A percentile compares a stretch with the other conserved stretches of the same genome.
phyloP scores from a whole-genome alignment of 2,113 vertebrate genomes.

The Arvicanthis niloticus region DNA sequence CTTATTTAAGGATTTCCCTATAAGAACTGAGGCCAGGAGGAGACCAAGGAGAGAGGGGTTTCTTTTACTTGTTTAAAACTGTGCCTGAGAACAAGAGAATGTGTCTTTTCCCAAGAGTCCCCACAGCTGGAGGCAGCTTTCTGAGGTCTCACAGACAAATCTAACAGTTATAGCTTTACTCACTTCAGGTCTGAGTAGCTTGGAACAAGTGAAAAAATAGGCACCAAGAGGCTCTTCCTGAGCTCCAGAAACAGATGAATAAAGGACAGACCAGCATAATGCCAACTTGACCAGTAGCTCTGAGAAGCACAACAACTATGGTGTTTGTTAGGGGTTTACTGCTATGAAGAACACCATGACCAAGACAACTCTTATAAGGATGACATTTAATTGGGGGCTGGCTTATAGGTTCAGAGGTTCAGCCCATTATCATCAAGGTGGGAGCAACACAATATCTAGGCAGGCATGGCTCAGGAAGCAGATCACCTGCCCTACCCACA shows the following conservation, averaged over 20 bases:
- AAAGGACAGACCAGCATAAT: neutral
- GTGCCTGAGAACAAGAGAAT: constrained; percentile 57
- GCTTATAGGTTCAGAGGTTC: too few relatives aligned
- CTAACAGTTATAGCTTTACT: neutral
- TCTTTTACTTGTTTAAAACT: constrained; percentile 58
- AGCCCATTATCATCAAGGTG: too few relatives aligned
- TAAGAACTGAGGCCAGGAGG: constrained; percentile 21
- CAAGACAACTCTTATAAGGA: too few relatives aligned
- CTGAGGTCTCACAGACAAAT: constrained; percentile 51
- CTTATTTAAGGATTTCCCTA: constrained; percentile 51
- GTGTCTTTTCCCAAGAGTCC: constrained; percentile 57
- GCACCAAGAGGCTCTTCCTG: neutral
- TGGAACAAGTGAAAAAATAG: constrained; percentile 34
- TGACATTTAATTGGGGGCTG: too few relatives aligned
- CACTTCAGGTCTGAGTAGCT: neutral
- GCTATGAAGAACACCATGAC: too few relatives aligned
- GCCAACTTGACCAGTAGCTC: constrained; percentile 37
- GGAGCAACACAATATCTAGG: too few relatives aligned
- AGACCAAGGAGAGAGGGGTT: neutral
- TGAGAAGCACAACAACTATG: neutral
- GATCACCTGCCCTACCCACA: neutral
- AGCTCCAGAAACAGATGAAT: constrained; percentile 3
- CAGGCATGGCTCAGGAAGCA: neutral
- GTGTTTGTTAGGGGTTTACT: neutral
- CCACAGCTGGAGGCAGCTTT: neutral